Conservation (phyloP, 2,888 invertebrate genomes). For the Fragum sueziense region DNA sequence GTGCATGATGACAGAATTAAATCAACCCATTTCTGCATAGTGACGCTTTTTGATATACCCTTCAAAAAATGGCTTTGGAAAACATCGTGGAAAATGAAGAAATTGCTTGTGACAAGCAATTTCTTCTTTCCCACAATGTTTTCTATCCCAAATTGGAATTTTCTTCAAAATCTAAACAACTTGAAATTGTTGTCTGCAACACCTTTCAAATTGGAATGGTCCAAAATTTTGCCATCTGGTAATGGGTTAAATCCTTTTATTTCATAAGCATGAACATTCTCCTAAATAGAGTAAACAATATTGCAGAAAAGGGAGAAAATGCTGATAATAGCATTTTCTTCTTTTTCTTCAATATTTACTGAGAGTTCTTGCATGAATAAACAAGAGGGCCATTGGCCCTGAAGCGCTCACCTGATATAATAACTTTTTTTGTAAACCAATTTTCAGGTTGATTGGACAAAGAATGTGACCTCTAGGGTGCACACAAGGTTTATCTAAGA, state of each 20-base stretch:
- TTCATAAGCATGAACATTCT: neutral
- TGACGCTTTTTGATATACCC: neutral
- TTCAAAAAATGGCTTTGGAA: neutral
- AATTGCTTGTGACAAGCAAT: neutral
- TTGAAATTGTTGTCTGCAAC: no score
- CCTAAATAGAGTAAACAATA: neutral
- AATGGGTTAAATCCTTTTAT: neutral
- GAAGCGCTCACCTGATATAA: no score
- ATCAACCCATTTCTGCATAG: neutral
- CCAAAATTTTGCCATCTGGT: neutral
- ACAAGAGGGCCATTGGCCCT: no score
- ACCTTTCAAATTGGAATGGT: neutral
- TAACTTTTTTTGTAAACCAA: no score
- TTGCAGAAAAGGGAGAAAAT: neutral
- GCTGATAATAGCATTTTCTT: no score
- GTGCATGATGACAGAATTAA: no score
- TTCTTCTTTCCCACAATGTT: slow-evolving; percentile 2
- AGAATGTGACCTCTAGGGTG: no score
- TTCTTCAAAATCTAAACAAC: neutral
- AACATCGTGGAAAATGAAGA: slow-evolving; percentile 10
- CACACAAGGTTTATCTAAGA: no score
- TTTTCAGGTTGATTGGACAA: no score
- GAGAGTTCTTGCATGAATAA: no score
- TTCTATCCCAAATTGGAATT: neutral
- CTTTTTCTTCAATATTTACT: no score